phyloP scores from a whole-genome alignment of 2,113 vertebrate species.

The Nothoprocta pentlandii region DNA sequence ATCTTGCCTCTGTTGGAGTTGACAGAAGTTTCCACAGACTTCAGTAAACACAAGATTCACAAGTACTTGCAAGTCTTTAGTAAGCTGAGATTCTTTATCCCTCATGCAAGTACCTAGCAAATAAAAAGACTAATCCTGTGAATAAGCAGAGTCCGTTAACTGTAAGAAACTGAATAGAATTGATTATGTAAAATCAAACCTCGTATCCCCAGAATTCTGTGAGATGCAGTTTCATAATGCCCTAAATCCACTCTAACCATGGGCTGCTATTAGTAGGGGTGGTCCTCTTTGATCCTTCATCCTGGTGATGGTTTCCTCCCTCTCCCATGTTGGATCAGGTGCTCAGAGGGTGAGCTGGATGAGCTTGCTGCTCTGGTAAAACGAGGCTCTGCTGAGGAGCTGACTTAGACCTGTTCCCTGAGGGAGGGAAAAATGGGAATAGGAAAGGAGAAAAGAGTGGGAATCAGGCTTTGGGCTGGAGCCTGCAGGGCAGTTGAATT shows the following conservation, averaged over 20 bases:
- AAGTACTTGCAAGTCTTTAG: conserved; percentile 10
- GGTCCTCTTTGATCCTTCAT: neutral
- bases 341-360: neutral
- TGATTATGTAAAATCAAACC: neutral
- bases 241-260: neutral
- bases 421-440: neutral
- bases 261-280: neutral
- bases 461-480: neutral
- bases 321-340: neutral
- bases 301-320: neutral
- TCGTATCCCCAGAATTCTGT: neutral
- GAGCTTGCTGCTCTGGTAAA: neutral
- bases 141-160: conserved; percentile 2
- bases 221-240: neutral
- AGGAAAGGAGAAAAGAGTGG: neutral
- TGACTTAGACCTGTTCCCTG: neutral
- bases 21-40: conserved; percentile 19
- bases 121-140: neutral
- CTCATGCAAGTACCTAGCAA: neutral
- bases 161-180: neutral
- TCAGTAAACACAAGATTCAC: conserved; percentile 17
- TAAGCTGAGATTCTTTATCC: conserved; percentile 28
- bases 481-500: neutral
- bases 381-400: neutral
- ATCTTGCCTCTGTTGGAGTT: neutral